Base-by-base conservation (phyloP, 2,113 vertebrate genomes). In the Pseudopipra pipra region DNA sequence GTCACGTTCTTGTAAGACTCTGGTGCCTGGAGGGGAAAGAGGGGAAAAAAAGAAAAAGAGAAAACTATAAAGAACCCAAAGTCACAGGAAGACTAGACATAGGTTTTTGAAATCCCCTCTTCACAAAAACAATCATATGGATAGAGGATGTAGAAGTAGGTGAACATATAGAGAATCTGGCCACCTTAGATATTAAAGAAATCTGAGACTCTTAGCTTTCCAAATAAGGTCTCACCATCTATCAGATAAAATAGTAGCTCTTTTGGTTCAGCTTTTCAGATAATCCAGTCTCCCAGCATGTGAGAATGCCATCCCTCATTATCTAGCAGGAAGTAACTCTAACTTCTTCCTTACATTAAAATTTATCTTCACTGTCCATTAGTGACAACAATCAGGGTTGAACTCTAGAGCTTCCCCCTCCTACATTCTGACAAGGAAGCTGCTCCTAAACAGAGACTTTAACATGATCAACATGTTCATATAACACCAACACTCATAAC, bases 1-100 rank as follows among this genome's bases (percentile, higher is more conserved):
- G 99, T 99, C 95, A 99, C 99, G 0, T 99, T 99, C 95, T 99
- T 99, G 46, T 99, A 99, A 19, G 99, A 99, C 79, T 99, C 99
- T 7, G 99, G 99, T 87, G 99, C 99, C 99, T 99, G 93, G 59
- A 89, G 37, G 11, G 25, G 8, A 5, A 59, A 59, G n/a, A 35
- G 31, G 33, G 6, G 2, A 8, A 33, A 51, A 71, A 33, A 17
- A 43, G 8, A 5, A 14, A 27, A 33, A 27, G 5, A 67, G 9
- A 82, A 72, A 63, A 70, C 11, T 61, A 39, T 92, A 27, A 96
- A 86, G 39, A 86, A 67, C 19, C 6, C 19, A n/a, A 35, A 81
- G 43, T 55, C 80, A 81, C 24, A 72, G 72, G 41, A 89, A 90
- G 61, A 62, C 63, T 83, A 88, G 46, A 76, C 18, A 4, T 5